Evolutionary conservation across 2,113 vertebrate genomes (phyloP).

Genomic region (Chaetops frenatus): DNA sequence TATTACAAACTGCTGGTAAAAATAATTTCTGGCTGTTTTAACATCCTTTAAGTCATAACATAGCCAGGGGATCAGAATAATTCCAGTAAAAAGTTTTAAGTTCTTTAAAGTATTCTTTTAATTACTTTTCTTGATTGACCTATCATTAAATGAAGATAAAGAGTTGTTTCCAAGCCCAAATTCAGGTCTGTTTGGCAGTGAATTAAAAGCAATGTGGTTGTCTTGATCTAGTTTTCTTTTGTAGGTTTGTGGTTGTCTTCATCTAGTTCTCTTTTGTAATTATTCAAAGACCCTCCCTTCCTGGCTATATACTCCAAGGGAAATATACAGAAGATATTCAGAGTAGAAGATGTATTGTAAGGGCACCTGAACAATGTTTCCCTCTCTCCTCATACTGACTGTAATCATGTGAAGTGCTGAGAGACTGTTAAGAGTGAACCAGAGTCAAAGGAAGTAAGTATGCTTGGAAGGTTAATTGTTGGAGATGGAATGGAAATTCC

Average conservation of each 20-base stretch:
- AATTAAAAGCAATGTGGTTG: background rate
- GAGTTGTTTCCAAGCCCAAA: background rate
- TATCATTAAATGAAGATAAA: background rate
- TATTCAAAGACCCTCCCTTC: background rate
- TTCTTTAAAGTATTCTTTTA: background rate
- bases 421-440: background rate
- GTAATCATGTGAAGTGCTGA: background rate
- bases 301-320: background rate
- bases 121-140: background rate
- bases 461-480: too few species aligned
- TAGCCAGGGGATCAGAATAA: background rate
- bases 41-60: background rate
- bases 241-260: background rate
- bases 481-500: too few species aligned
- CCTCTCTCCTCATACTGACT: background rate
- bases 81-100: background rate
- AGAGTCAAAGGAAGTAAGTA: background rate
- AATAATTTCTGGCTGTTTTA: background rate
- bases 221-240: background rate
- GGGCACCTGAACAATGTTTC: background rate
- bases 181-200: background rate
- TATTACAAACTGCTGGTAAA: background rate
- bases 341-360: background rate
- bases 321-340: background rate
- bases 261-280: background rate